Base-by-base conservation (phyloP, 2,888 invertebrate genomes). In the Pterostichus niger region DNA sequence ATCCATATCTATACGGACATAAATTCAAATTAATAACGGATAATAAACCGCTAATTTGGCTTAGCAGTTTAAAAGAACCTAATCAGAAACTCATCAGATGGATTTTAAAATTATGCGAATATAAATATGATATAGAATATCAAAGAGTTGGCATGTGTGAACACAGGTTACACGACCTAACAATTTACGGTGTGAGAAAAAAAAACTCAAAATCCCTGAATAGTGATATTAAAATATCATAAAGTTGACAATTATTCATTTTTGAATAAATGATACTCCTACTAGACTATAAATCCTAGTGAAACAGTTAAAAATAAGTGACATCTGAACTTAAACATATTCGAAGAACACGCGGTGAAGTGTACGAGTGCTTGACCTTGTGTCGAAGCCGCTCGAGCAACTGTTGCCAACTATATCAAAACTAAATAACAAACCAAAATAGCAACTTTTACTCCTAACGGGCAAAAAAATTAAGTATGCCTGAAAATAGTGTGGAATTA, bases 271-370 rank as follows among this genome's bases (percentile, higher is more conserved):
- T 54, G 6, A 54, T 15, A 54, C 15, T 7, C 15, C 13, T 15
- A 54, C 6, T 54, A 54, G 15, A 54, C 15, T 54, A 54, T 54
- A 54, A 15, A 15, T 54, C 54, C 15, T 13, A 54, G 54, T 54
- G 54, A 15, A 54, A 54, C 4, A 13, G 15, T 15, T 3, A 7
- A 54, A 54, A 54, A 54, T 54, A 54, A 54, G 54, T 54, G 54
- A 54, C 54, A 13, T 7, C 15, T 54, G 7, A 54, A 54, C 54
- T n/a, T 15, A n/a, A n/a, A n/a, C n/a, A n/a, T n/a, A n/a, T n/a
- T n/a, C n/a, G n/a, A n/a, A n/a, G 2, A 54, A n/a, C 54, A 54
- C n/a, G 54, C 6, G n/a, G 54, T 54, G n/a, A 54, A 2, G 15
- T 4, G 54, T 15, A 15, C 15, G 54, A n/a, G 54, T 7, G 15